These are phyloP conservation scores for Hippocampus guttulatus DNA, from an alignment of 2,113 vertebrate species.

Conservation along the genomic window DNA sequence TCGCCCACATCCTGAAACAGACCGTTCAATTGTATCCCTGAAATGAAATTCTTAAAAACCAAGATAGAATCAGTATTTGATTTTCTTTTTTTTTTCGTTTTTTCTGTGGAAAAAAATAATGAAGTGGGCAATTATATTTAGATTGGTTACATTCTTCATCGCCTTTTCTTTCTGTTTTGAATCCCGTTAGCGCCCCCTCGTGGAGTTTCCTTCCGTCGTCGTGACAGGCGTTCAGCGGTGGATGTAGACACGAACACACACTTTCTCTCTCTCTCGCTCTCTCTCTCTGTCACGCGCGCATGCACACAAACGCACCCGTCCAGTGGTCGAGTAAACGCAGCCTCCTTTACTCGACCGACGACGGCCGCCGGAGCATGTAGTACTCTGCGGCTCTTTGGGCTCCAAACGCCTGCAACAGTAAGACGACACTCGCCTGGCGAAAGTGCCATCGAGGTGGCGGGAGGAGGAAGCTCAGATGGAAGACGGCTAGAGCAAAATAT, in stretches of 20 bases:
- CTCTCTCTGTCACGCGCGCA: too few relatives aligned
- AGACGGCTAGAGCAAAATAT: constrained; percentile 52
- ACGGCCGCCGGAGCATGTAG: constrained; percentile 36
- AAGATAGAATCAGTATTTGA: too few relatives aligned
- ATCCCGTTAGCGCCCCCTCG: not conserved
- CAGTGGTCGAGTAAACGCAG: not conserved
- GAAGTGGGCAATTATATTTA: too few relatives aligned
- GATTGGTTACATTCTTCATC: not conserved
- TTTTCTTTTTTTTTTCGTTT: too few relatives aligned
- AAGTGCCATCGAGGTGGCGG: constrained; percentile 48
- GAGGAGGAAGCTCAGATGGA: constrained; percentile 49
- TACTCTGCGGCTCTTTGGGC: constrained; percentile 9
- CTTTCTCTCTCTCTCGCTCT: too few relatives aligned
- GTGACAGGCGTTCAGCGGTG: not conserved
- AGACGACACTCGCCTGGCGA: constrained; percentile 37
- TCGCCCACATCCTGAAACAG: too few relatives aligned
- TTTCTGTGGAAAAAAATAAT: too few relatives aligned
- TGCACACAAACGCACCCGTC: not conserved
- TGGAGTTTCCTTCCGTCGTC: not conserved
- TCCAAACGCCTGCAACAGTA: constrained; percentile 7
- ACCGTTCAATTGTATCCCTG: too few relatives aligned
- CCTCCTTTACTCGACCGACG: constrained; percentile 8
- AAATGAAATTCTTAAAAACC: too few relatives aligned
- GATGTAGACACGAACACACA: not conserved
- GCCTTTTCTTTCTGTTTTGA: not conserved